Evolutionary conservation across 2,797 vertebrate species (phyloP).

Genomic region (Onychomys arenicola): DNA sequence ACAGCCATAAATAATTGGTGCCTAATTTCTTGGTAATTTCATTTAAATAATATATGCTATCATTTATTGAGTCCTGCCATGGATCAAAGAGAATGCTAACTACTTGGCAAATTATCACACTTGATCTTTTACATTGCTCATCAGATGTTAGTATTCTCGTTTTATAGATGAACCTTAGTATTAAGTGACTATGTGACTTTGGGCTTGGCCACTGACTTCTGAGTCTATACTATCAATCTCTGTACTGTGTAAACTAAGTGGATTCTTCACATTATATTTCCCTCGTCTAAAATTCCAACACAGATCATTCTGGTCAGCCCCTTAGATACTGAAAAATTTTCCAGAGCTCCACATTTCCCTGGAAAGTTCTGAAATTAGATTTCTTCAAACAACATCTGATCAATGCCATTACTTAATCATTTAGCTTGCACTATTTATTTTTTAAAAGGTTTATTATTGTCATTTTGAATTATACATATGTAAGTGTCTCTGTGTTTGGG

Average conservation of each 20-base stretch:
- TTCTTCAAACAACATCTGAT: slow-evolving; percentile 46
- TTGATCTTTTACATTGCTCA: slow-evolving; percentile 9
- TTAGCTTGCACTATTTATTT: slow-evolving; percentile 26
- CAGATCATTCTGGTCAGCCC: neutral
- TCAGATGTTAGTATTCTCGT: neutral
- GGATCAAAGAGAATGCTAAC: slow-evolving; percentile 7
- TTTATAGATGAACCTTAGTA: slow-evolving; percentile 30
- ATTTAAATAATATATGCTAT: neutral
- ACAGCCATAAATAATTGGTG: neutral
- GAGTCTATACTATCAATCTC: neutral
- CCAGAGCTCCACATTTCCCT: neutral
- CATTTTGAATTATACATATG: neutral
- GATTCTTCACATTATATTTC: slow-evolving; percentile 37
- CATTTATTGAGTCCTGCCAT: neutral
- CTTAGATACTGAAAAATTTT: slow-evolving; percentile 43
- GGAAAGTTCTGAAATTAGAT: slow-evolving; percentile 38
- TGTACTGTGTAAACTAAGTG: neutral
- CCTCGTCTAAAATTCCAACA: slow-evolving; percentile 33
- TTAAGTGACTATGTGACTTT: slow-evolving; percentile 52
- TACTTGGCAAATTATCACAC: slow-evolving; percentile 44
- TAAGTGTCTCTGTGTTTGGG: neutral
- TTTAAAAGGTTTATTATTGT: neutral
- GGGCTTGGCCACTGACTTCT: slow-evolving; percentile 38
- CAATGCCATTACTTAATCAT: slow-evolving; percentile 18
- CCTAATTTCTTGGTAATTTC: neutral